Evolutionary conservation across 2,888 invertebrate species (phyloP).

Genomic region (Caenorhabditis sp.): DNA sequence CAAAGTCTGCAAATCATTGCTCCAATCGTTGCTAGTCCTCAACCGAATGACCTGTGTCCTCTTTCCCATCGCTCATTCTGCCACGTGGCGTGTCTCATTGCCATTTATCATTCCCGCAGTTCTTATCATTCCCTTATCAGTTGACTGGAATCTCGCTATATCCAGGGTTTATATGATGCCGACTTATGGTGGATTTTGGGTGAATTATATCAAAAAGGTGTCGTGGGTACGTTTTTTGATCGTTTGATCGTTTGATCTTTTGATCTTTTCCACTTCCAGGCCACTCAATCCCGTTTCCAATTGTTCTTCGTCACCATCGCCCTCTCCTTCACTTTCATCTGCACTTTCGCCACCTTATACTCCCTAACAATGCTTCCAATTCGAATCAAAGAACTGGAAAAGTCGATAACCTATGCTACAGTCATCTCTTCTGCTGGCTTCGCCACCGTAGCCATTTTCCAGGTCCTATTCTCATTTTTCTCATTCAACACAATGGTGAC

Average conservation of each 20-base stretch:
- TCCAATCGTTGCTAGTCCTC: conserved; percentile 30
- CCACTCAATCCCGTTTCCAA: conserved; percentile 31
- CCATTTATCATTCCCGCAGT: not conserved
- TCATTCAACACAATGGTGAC: conserved; percentile 6
- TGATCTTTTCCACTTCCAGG: conserved; percentile 9
- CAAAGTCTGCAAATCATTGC: conserved; percentile 19
- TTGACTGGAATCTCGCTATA: conserved; percentile 36
- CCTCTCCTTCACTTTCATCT: conserved; percentile 10
- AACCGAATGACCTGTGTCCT: conserved; percentile 45
- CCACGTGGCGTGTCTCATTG: conserved; percentile 4
- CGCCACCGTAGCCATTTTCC: conserved; percentile 13
- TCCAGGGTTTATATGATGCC: conserved; percentile 33
- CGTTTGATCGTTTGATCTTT: not conserved
- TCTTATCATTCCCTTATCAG: conserved; percentile 9
- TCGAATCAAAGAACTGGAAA: conserved; percentile 24
- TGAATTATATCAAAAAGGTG: conserved; percentile 30
- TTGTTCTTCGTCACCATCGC: conserved; percentile 24
- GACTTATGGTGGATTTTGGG: conserved; percentile 40
- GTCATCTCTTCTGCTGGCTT: conserved; percentile 17
- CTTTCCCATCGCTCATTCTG: conserved; percentile 6
- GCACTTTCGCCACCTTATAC: conserved; percentile 10
- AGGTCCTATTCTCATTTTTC: conserved; percentile 39
- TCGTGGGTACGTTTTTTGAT: conserved; percentile 18
- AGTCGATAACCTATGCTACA: conserved; percentile 28
- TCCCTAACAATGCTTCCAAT: conserved; percentile 15